Conservation (phyloP, 2,888 invertebrate species). For the Crocallis elinguaria region DNA sequence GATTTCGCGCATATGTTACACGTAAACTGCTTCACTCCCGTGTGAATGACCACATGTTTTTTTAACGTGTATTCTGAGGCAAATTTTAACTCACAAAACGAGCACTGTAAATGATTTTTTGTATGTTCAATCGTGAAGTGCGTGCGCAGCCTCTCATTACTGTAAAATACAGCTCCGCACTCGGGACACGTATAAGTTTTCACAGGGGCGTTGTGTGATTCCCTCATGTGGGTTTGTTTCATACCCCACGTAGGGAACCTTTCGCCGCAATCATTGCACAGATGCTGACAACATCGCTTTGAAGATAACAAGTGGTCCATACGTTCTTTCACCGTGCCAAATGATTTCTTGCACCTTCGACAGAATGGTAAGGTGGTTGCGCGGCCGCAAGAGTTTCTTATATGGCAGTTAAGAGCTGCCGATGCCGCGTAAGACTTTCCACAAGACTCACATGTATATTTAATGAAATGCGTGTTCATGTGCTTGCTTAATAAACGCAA, state of each 20-base stretch:
- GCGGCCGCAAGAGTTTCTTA: constrained; percentile 42
- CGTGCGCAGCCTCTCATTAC: constrained; percentile 46
- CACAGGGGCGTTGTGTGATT: constrained; percentile 52
- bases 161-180: constrained; percentile 53
- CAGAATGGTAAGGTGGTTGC: constrained; percentile 43
- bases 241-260: constrained; percentile 53
- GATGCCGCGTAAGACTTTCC: constrained; percentile 61
- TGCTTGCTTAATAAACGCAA: constrained; percentile 60
- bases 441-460: constrained; percentile 64
- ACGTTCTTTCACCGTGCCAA: constrained; percentile 44
- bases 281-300: constrained; percentile 55
- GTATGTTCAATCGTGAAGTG: constrained; percentile 65
- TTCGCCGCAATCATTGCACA: constrained; percentile 58
- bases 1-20: constrained; percentile 74
- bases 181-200: constrained; percentile 59
- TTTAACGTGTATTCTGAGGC: constrained; percentile 69
- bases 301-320: constrained; percentile 52
- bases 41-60: constrained; percentile 75
- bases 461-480: constrained; percentile 59
- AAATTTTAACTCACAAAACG: constrained; percentile 67
- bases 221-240: constrained; percentile 54
- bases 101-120: constrained; percentile 52
- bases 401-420: constrained; percentile 52
- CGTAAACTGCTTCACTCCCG: constrained; percentile 70
- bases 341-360: constrained; percentile 42